Evolutionary conservation across 2,113 vertebrate species (phyloP), one percentile per base, ranked within the genome.

Genomic region (Nycticebus coucang): DNA sequence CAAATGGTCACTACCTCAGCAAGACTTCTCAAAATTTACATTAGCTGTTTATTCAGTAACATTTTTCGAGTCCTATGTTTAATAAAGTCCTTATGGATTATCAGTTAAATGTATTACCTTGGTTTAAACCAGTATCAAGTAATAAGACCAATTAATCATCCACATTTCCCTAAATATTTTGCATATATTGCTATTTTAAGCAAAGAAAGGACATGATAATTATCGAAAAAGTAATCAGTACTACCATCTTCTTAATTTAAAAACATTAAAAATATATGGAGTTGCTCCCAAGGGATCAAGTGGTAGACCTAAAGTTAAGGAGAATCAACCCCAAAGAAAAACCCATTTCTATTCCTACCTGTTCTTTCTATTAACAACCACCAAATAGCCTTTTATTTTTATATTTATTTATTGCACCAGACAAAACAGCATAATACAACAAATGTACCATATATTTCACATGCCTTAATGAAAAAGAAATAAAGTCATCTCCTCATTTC

Each of bases 401-500:
- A 35, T 69, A 45, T 78, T 41, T 66, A 71, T 62, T 87, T 57
- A 77, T 22, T 89, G 81, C 28, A 35, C 24, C 22, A 72, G 55
- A 83, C 80, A 90, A 68, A 92, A 87, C 5, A 59, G 77, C 57
- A 53, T 64, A 81, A 88, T 2, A 84, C 11, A 94, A 92, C 14
- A 41, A 9, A 88, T 68, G 26, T 77, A 79, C 89, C 21, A 26
- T 57, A 35, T 74, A 91, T 72, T 94, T 89, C 14, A 71, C 26
- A 50, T n/a, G 33, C 22, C 74, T 87, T 55, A 6, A 83, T 85
- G 68, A 53, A 60, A 93, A 0, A 8, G 80, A 97, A 53, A 97
- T 96, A 10, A 85, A 89, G 50, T 89, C 33, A 84, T 79, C 14
- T 68, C 82, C 95, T 97, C 87, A 97, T 95, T 95, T 97, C 81